A percentile compares a stretch with the other conserved stretches of the same genome.
phyloP scores from a whole-genome alignment of 2,888 invertebrate species.

The Acrobasis suavella region DNA sequence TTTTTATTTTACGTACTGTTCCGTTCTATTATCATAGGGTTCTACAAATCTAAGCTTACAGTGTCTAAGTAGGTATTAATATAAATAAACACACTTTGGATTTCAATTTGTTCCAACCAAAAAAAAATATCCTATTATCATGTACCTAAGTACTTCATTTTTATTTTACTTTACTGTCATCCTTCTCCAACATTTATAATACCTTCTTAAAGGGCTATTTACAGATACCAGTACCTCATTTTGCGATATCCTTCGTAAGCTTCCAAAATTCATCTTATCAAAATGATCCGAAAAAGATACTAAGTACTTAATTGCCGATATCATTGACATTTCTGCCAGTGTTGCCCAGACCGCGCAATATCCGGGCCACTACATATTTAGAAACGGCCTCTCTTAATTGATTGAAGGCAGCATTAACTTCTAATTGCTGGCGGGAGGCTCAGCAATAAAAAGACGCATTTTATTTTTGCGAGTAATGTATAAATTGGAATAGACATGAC shows the following conservation, averaged over 20 bases:
- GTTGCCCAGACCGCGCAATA: background rate
- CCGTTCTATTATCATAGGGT: too few relatives aligned
- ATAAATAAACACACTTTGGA: too few relatives aligned
- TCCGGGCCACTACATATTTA: background rate
- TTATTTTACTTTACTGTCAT: too few relatives aligned
- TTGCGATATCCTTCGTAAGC: constrained; percentile 1
- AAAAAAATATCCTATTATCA: too few relatives aligned
- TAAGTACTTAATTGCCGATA: constrained; percentile 7
- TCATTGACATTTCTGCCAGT: background rate
- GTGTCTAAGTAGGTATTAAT: too few relatives aligned
- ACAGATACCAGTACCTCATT: background rate
- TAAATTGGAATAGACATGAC: background rate
- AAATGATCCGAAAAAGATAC: background rate
- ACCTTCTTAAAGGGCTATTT: too few relatives aligned
- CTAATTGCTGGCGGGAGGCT: background rate
- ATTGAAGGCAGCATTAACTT: background rate
- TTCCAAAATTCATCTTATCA: constrained; percentile 9
- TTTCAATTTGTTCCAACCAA: too few relatives aligned
- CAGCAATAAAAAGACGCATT: background rate
- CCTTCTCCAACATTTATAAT: too few relatives aligned
- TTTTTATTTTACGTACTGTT: too few relatives aligned
- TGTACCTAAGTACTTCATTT: too few relatives aligned
- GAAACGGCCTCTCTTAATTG: background rate
- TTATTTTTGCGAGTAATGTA: background rate
- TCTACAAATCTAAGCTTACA: too few relatives aligned